Percentiles rank a stretch among this genome's conserved stretches.
These are phyloP conservation scores for Volucella inflata DNA, from an alignment of 2,888 invertebrate species.

Conservation along the genomic window DNA sequence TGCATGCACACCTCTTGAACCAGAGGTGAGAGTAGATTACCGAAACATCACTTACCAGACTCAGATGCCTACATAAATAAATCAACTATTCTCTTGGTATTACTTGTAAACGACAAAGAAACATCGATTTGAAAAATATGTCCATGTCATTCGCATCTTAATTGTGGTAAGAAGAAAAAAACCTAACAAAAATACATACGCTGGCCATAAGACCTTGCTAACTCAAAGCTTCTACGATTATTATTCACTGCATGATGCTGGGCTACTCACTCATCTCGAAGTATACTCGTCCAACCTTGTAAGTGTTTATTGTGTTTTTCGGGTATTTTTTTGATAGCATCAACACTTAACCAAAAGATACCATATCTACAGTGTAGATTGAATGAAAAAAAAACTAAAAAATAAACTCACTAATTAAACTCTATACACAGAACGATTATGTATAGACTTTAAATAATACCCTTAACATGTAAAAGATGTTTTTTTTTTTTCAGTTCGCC, in stretches of 20 bases:
- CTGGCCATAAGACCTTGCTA: conserved; percentile 21
- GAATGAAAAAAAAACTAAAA: no score
- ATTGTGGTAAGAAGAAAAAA: conserved; percentile 13
- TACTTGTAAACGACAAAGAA: conserved; percentile 4
- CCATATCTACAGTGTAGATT: no score
- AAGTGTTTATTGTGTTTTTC: neutral
- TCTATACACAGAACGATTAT: neutral
- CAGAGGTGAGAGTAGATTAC: conserved; percentile 13
- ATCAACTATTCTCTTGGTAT: neutral
- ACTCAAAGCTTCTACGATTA: conserved; percentile 28
- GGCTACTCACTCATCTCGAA: conserved; percentile 32
- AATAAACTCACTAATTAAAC: no score
- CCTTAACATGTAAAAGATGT: neutral
- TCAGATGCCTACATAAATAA: neutral
- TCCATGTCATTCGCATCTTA: conserved; percentile 41
- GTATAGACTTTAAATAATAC: conserved; percentile 6
- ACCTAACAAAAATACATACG: neutral
- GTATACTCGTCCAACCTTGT: conserved; percentile 45
- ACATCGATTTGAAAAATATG: conserved; percentile 21
- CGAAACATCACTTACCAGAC: conserved; percentile 6
- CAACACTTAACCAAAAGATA: neutral
- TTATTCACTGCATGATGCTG: conserved; percentile 23
- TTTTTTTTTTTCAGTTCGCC: conserved; percentile 2
- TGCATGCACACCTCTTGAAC: neutral
- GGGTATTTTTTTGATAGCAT: conserved; percentile 9